These are phyloP conservation scores for Chiloscyllium plagiosum DNA, from an alignment of 2,113 vertebrate genomes.

Conservation along the genomic window DNA sequence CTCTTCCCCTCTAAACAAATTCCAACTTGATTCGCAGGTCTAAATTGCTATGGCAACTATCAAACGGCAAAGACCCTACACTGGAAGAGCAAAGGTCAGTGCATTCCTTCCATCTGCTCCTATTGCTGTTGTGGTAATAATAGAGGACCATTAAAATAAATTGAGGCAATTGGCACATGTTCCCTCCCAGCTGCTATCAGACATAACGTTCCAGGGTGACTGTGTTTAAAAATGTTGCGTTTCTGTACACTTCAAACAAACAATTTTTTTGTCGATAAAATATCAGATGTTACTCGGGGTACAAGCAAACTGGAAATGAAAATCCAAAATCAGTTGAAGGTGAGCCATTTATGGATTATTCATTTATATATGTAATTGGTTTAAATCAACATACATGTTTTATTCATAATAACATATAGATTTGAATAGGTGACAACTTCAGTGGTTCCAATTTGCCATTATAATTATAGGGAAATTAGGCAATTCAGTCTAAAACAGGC, in stretches of 20 bases:
- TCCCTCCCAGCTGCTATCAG: neutral
- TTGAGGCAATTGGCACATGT: slow-evolving; percentile 23
- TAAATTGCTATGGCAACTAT: slow-evolving; percentile 22
- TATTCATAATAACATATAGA: neutral
- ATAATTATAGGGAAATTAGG: neutral
- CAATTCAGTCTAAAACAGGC: neutral
- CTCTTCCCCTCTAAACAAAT: neutral
- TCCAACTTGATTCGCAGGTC: neutral
- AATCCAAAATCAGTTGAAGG: neutral
- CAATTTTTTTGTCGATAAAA: neutral
- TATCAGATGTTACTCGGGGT: neutral
- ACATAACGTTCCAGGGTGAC: neutral
- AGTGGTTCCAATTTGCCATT: neutral
- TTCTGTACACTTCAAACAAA: slow-evolving; percentile 12
- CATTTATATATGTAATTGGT: neutral
- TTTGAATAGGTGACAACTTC: neutral
- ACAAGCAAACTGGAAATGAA: neutral
- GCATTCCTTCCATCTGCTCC: neutral
- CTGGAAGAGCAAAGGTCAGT: neutral
- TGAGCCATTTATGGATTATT: neutral
- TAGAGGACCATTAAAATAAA: slow-evolving; percentile 5
- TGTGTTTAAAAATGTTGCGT: neutral
- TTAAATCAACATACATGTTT: neutral
- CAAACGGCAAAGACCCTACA: neutral
- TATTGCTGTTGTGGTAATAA: neutral